Evolutionary conservation across 2,888 invertebrate species (phyloP).

Genomic region (Trissonchulus latispiculum): DNA sequence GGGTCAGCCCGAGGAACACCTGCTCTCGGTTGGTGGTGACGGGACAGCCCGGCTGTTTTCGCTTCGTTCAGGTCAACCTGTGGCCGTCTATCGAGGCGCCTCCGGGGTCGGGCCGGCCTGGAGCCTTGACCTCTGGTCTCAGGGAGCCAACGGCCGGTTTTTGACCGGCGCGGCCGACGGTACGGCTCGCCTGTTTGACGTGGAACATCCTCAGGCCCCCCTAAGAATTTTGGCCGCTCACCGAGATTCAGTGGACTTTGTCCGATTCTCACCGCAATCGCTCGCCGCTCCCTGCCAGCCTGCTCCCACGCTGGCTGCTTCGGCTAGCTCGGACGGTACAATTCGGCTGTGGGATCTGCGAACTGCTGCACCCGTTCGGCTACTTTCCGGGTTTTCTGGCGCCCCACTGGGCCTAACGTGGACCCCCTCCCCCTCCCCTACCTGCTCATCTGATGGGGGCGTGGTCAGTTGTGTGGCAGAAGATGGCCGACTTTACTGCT

Average conservation of each 20-base stretch:
- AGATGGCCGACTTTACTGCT: too few species aligned
- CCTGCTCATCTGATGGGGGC: not conserved
- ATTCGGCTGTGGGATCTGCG: not conserved
- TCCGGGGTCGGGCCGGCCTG: not conserved
- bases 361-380: not conserved
- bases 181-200: not conserved
- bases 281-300: too few species aligned
- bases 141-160: not conserved
- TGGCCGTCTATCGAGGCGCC: not conserved
- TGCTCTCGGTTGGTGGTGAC: not conserved
- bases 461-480: too few species aligned
- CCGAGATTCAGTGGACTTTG: not conserved
- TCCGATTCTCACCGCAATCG: not conserved
- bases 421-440: not conserved
- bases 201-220: not conserved
- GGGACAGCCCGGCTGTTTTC: not conserved
- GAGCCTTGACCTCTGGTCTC: not conserved
- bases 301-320: not conserved
- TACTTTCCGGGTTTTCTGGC: not conserved
- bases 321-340: not conserved
- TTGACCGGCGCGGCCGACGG: not conserved
- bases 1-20: too few species aligned
- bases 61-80: not conserved
- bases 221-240: not conserved
- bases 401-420: not conserved